Percentiles rank a stretch among this genome's conserved stretches.
phyloP scores from a whole-genome alignment of 2,113 vertebrate species.

The Gymnocephalus cernua region DNA sequence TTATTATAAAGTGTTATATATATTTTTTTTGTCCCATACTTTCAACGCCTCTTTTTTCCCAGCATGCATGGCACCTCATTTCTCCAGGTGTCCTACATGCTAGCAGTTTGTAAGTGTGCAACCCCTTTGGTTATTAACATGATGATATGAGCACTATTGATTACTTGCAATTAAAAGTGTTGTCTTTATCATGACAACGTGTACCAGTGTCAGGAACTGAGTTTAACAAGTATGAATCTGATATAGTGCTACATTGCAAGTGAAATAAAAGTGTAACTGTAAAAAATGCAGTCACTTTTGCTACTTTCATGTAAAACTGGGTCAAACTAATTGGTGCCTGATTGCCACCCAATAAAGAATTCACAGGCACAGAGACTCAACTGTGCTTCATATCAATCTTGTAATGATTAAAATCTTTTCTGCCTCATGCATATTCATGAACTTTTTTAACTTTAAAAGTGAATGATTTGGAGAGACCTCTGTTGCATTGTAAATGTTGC shows the following conservation, averaged over 20 bases:
- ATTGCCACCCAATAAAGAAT: constrained; percentile 53
- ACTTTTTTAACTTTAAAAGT: constrained; percentile 12
- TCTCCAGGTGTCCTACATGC: not conserved
- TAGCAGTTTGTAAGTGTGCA: not conserved
- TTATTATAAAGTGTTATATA: too few relatives aligned
- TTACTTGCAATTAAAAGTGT: not conserved
- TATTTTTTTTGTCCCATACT: too few relatives aligned
- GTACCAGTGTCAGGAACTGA: not conserved
- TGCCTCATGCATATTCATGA: constrained; percentile 45
- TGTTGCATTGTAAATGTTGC: constrained; percentile 12
- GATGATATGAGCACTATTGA: not conserved
- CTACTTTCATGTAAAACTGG: constrained; percentile 46
- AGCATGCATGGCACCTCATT: not conserved
- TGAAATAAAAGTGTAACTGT: not conserved
- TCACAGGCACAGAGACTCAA: constrained; percentile 38
- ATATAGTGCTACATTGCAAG: not conserved
- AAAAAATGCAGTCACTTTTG: not conserved
- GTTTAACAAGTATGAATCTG: not conserved
- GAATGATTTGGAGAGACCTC: not conserved
- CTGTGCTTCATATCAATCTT: constrained; percentile 34
- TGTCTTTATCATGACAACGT: constrained; percentile 7
- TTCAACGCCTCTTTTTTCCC: not conserved
- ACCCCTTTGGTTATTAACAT: not conserved
- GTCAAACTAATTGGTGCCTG: constrained; percentile 62
- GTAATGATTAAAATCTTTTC: constrained; percentile 36